Conservation (phyloP, 2,797 vertebrate species). For the Australoheros facetus region DNA sequence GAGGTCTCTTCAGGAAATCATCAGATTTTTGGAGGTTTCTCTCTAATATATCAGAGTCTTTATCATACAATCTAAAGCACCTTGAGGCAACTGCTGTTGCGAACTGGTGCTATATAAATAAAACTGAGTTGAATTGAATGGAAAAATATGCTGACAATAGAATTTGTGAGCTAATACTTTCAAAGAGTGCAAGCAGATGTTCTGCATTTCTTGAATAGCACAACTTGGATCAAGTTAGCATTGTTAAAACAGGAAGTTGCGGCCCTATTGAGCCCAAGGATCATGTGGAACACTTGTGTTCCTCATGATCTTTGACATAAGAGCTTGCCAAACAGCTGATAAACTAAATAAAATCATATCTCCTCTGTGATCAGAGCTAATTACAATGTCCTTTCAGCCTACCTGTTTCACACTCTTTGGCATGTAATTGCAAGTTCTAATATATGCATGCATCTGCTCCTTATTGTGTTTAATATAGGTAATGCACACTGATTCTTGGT, state of each 20-base stretch:
- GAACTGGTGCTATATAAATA: background rate
- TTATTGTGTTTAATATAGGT: conserved; percentile 23
- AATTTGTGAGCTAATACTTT: conserved; percentile 9
- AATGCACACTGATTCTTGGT: conserved; percentile 40
- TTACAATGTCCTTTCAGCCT: background rate
- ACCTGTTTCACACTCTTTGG: background rate
- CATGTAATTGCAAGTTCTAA: background rate
- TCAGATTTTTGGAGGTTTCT: background rate
- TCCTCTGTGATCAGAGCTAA: background rate
- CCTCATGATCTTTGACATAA: background rate
- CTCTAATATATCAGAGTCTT: background rate
- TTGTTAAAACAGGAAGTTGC: conserved; percentile 38
- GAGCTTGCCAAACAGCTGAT: conserved; percentile 31
- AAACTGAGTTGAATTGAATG: background rate
- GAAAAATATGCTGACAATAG: background rate
- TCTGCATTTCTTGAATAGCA: conserved; percentile 50
- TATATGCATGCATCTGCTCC: conserved; percentile 22
- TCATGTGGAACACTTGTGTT: conserved; percentile 4
- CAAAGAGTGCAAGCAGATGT: conserved; percentile 47
- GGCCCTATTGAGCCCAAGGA: conserved; percentile 11
- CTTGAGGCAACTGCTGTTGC: background rate
- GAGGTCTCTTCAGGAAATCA: background rate
- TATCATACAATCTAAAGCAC: background rate
- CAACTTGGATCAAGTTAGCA: conserved; percentile 45
- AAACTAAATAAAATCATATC: conserved; percentile 3